Percentiles rank a stretch among this genome's conserved stretches.
Conservation (phyloP, 37 sponge, comb jelly and placozoan genomes). For the Beroe ovata region DNA sequence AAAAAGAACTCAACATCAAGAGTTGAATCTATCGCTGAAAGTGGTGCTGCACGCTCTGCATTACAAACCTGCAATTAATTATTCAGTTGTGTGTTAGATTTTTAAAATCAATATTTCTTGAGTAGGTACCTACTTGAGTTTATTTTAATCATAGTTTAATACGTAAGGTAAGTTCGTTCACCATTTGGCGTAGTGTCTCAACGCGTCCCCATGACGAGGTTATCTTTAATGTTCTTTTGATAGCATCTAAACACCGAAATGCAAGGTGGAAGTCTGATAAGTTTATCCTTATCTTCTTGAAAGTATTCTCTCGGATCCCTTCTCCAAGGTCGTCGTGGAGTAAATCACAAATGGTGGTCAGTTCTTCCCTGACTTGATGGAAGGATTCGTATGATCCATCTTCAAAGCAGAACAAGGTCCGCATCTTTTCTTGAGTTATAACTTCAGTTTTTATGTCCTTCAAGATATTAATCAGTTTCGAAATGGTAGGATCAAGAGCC, state of each 20-base stretch:
- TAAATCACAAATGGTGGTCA: no score
- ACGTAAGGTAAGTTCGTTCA: no score
- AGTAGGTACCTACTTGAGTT: no score
- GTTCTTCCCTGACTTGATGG: neutral
- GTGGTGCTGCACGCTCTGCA: neutral
- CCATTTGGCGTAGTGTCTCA: conserved; percentile 23
- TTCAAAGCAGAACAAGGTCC: neutral
- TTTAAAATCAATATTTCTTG: no score
- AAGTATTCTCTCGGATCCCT: neutral
- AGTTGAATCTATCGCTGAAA: neutral
- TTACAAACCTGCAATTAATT: conserved; percentile 13
- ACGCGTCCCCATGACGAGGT: neutral
- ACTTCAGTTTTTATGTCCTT: neutral
- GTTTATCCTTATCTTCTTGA: conserved; percentile 5
- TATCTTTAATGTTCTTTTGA: conserved; percentile 14
- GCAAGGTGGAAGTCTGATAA: conserved; percentile 1
- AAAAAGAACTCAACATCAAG: conserved; percentile 10
- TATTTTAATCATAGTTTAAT: no score
- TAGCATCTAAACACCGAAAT: conserved; percentile 2
- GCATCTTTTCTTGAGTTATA: neutral
- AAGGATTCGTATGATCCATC: neutral
- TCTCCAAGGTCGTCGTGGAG: no score
- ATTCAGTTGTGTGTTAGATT: no score
- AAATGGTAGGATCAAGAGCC: neutral
- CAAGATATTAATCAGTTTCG: neutral